Base-by-base conservation (phyloP, 2,797 vertebrate genomes). In the Diceros bicornis region DNA sequence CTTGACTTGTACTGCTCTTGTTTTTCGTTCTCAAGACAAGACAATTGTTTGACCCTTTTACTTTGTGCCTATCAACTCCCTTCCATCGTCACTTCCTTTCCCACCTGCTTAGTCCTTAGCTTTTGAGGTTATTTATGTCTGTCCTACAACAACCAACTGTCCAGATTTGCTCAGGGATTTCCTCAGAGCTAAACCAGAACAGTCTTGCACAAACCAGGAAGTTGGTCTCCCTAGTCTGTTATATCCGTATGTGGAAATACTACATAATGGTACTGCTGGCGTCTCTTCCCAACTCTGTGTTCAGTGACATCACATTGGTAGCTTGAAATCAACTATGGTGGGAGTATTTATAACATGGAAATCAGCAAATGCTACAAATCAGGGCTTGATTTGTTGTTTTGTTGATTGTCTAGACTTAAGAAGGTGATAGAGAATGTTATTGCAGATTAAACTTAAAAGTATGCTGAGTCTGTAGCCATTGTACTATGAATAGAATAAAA, bases 231-330 rank as follows among this genome's bases (percentile, higher is more conserved):
- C 52, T 47, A 7, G 59, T 55, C 32, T 59, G 13, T 8, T 2
- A 1, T 29, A 4, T 66, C 18, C 7, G 2, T 20, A 5, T 1
- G 20, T 27, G 5, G 34, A n/a, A 27, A 9, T 16, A 14, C 69
- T 62, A 2, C 11, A 0, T 11, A 34, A 6, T 17, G 25, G 27
- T 8, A 12, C 29, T 14, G 0, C 11, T 1, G 4, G 18, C 44
- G 2, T 18, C 44, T 71, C 91, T 72, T 79, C 50, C 59, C 44
- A 71, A 20, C 25, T 50, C 32, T 6, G 0, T 14, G 12, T 47
- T 69, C 44, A 50, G 34, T 23, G 82, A 71, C 27, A 55, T 68
- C 52, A 47, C 59, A 3, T 10, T 17, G 37, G 71, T 64, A 57
- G 32, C 55, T 32, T 14, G 20, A 18, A 69, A 4, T 52, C 88